Evolutionary conservation across 2,113 vertebrate species (phyloP), one percentile per base, ranked within the genome.

Genomic region (Tetrax tetrax): DNA sequence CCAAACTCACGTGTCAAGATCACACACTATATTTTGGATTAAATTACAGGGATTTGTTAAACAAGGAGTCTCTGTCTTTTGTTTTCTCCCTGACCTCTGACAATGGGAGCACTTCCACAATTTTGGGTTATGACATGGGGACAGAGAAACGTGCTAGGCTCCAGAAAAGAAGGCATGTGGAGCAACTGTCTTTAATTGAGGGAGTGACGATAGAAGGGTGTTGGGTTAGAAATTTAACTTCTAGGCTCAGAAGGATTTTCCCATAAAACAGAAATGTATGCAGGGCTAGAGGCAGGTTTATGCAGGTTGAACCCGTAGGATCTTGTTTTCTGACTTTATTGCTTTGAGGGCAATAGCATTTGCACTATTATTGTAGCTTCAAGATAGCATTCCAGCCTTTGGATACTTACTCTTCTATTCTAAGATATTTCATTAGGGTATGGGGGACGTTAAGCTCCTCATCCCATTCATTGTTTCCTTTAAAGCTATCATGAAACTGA

Each of bases 211-310:
- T 0, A 0, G 51, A 66, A 87, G 10, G 33, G n/a, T 68, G 12
- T 75, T 93, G 69, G 25, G 15, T 87, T 92, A 81, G 69, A 95
- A 91, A 81, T 78, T 43, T 75, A 89, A 92, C 83, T 91, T 45
- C 18, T 14, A 71, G 45, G 23, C 65, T 95, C 53, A 74, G 66
- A 77, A 90, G 7, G 7, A 60, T 89, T 95, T 95, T 97, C 80
- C 69, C 81, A 91, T 56, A 75, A 56, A 94, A 64, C 5, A 50
- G 54, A 56, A 89, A 75, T 33, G 0, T 33, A 64, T 59, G 16
- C 71, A 91, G 56, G 29, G 14, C 51, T 89, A 50, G 38, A 60
- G 56, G 60, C 56, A 78, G 31, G 17, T 87, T 92, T 94, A 56
- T 68, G 60, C 83, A 87, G 53, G 47, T 33, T 43, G 38, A 94